Base-by-base conservation (phyloP, 2,888 invertebrate genomes). In the Limenitis camilla region DNA sequence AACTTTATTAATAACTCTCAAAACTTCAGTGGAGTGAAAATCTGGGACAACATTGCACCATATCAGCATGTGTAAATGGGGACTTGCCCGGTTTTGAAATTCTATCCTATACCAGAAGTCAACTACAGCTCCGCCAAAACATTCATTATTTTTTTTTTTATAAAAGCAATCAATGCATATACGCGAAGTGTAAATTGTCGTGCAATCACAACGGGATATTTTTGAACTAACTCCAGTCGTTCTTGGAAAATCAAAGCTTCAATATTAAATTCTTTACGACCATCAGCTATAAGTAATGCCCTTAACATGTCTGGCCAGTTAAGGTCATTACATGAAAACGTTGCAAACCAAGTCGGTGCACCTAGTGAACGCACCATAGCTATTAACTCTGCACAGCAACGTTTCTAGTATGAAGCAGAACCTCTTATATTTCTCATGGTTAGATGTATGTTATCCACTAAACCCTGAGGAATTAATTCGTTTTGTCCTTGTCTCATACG, bases 61-160 rank as follows among this genome's bases (percentile, higher is more conserved):
- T 0, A 69, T 32, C 2, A 69, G 46, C 66, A 69, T 69, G 49
- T 71, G 71, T n/a, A 71, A 41, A 58, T 71, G 68, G 6, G 69
- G 69, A 41, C 69, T 71, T 7, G 68, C 71, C 0, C 68, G 52
- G 31, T 71, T 71, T 53, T 72, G 67, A 35, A 73, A 74, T 10
- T 73, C 71, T 1, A 73, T 58, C 40, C 67, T 42, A 30, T 64
- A 63, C 61, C 60, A 62, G 36, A 39, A 39, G 38, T 61, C 61
- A 50, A 47, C 44, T 10, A 59, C 46, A 44, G 53, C 53, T 9
- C 61, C 59, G 29, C 53, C 56, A 45, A 62, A 58, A 47, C 57
- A 31, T 41, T 56, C 48, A 19, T 43, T 32, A 57, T 44, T 58
- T 53, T 51, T n/a, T n/a, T 9, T 49, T 40, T 39, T 19, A 39